phyloP scores from a whole-genome alignment of 2,113 vertebrate genomes.

The Channa argus region DNA sequence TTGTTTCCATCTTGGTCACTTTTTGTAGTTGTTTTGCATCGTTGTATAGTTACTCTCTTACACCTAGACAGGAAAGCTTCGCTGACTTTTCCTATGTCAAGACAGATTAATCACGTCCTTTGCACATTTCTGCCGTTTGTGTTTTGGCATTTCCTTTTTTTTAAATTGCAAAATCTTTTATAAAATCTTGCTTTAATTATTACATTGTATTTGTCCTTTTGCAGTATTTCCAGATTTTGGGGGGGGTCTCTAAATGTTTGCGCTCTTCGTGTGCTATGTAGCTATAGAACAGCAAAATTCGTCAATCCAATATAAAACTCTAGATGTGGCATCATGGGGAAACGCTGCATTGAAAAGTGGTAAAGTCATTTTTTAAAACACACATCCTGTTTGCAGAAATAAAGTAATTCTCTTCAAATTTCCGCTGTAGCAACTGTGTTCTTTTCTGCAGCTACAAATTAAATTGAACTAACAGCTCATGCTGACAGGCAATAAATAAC shows the following conservation, averaged over 20 bases:
- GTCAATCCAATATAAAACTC: constrained; percentile 25
- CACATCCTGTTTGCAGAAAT: constrained; percentile 55
- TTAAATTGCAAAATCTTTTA: too few species aligned
- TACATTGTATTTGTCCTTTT: not conserved
- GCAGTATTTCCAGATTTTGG: not conserved
- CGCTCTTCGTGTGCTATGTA: not conserved
- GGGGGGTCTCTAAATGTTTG: not conserved
- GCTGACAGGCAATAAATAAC: constrained; percentile 94
- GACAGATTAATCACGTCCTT: too few species aligned
- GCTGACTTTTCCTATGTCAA: too few species aligned
- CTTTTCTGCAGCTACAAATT: constrained; percentile 80
- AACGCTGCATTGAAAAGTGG: not conserved
- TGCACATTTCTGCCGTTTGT: not conserved
- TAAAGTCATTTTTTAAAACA: constrained; percentile 19
- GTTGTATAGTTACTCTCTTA: too few species aligned
- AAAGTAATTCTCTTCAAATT: constrained; percentile 45
- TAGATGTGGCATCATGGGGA: constrained; percentile 14
- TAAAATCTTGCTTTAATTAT: not conserved
- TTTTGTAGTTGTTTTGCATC: too few species aligned
- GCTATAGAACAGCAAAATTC: not conserved
- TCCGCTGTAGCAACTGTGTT: constrained; percentile 31
- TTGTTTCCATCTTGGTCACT: too few species aligned
- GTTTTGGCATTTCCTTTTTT: too few species aligned
- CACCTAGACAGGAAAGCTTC: too few species aligned
- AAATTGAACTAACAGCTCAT: constrained; percentile 89